Percentiles rank a stretch among this genome's conserved stretches.
These are phyloP conservation scores for Sander vitreus DNA, from an alignment of 2,113 vertebrate genomes.

Conservation along the genomic window DNA sequence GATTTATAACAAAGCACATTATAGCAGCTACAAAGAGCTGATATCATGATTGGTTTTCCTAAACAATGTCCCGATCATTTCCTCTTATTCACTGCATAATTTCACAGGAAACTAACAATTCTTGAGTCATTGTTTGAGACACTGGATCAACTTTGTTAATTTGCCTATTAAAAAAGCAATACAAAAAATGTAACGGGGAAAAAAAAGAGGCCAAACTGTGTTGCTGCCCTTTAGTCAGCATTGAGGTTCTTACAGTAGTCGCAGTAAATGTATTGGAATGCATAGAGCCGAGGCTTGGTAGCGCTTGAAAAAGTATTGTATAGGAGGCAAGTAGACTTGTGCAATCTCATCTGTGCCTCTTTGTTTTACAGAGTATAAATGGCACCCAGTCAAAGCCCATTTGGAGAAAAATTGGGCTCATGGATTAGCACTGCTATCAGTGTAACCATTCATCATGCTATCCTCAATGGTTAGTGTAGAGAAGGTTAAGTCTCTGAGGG, in stretches of 20 bases:
- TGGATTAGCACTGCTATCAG: conserved; percentile 55
- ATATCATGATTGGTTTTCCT: conserved; percentile 68
- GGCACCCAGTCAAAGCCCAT: conserved; percentile 48
- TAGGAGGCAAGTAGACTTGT: conserved; percentile 55
- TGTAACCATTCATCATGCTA: conserved; percentile 54
- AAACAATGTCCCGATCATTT: conserved; percentile 53
- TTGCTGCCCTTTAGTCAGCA: conserved; percentile 50
- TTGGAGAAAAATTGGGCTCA: conserved; percentile 36
- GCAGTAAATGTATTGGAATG: conserved; percentile 77
- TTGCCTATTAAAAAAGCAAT: conserved; percentile 20
- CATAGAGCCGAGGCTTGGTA: conserved; percentile 82
- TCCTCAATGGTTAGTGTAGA: conserved; percentile 37
- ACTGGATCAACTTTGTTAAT: conserved; percentile 32
- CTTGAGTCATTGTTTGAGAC: conserved; percentile 36
- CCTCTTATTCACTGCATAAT: conserved; percentile 47
- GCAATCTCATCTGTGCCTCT: conserved; percentile 61
- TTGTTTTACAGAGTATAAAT: conserved; percentile 60
- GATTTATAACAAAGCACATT: conserved; percentile 66
- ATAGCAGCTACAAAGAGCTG: conserved; percentile 67
- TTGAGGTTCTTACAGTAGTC: conserved; percentile 69
- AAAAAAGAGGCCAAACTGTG: conserved; percentile 39
- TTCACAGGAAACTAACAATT: conserved; percentile 46
- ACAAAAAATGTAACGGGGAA: conserved; percentile 11
- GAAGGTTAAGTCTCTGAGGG: conserved; percentile 53
- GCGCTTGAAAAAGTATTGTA: conserved; percentile 50